Base-by-base conservation (phyloP, 2,113 vertebrate genomes). In the Hippocampus comes region DNA sequence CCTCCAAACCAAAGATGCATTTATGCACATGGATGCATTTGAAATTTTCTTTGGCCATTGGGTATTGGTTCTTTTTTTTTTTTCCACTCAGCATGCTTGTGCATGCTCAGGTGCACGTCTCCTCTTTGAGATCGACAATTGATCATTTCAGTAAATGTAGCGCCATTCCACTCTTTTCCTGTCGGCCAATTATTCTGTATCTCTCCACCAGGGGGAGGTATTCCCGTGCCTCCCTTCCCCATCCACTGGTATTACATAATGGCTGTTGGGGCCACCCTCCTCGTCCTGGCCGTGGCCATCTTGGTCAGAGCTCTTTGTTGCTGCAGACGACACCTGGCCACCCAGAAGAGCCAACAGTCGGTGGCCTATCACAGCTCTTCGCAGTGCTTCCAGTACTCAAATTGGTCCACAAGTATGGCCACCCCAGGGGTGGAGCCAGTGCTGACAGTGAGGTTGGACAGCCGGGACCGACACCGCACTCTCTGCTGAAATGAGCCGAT, bases 221-320 rank as follows among this genome's bases (percentile, higher is more conserved):
- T 95, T 90, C 96, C 93, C 92, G 94, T 97, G 94, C 96, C 95
- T 92, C 95, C 96, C 91, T 94, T 98, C 90, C 95, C 96, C 94
- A 95, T 95, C 96, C 97, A 96, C 95, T 99, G 97, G 97, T 98
- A 98, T 97, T 99, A 98, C 96, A 94, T 97, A 90, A 95, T 99
- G 95, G 97, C 96, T 79, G 95, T 94, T 75, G 97, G 96, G 87
- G 97, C 95, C 84, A 96, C 95, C 90, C 93, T 97, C 92, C 93
- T 97, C 93, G 94, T 99, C 90, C 95, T 99, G 93, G 94, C 96
- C 73, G 95, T 93, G 91, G 93, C 96, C 94, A 93, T 89, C 77
- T 94, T 98, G 93, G 94, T 95, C 92, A 94, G 97, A 93, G 96
- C 95, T 86, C 94, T 98, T 85, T 96, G 97, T 94, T 95, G 96